Percentiles rank a stretch among this genome's conserved stretches.
These are phyloP conservation scores for Catharus minimus DNA, from an alignment of 2,113 vertebrate species.

Conservation along the genomic window DNA sequence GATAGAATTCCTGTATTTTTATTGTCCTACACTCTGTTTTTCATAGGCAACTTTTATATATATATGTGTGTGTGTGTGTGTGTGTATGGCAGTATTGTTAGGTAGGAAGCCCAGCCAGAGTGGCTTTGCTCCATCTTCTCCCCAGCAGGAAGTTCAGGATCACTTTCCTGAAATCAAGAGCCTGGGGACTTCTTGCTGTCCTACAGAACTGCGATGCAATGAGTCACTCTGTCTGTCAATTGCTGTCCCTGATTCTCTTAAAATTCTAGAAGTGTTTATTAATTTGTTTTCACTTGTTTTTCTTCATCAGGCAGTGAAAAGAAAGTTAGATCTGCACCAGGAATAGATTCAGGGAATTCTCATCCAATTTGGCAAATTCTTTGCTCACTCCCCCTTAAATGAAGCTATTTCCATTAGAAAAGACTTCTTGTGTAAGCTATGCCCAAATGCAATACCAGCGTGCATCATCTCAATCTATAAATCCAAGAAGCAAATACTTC, in stretches of 20 bases:
- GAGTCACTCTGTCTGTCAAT: neutral
- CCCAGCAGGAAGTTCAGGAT: neutral
- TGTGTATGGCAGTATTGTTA: neutral
- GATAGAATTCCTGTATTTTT: neutral
- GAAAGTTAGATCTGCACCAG: constrained; percentile 3
- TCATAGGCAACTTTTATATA: neutral
- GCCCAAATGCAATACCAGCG: neutral
- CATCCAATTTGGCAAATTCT: constrained; percentile 28
- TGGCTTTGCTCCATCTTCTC: neutral
- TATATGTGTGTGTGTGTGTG: fast-evolving
- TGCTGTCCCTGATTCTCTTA: neutral
- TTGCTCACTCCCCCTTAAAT: constrained; percentile 32
- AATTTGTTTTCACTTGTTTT: constrained; percentile 61
- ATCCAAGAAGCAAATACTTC: neutral
- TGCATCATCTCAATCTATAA: neutral
- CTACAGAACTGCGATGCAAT: neutral
- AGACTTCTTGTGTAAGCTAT: constrained; percentile 2
- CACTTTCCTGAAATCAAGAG: neutral
- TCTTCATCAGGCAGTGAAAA: constrained; percentile 46
- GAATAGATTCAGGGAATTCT: constrained; percentile 53
- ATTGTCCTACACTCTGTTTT: neutral
- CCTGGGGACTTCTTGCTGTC: neutral
- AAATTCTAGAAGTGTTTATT: constrained; percentile 27
- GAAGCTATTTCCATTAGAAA: constrained; percentile 47
- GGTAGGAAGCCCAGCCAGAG: neutral